phyloP scores from a whole-genome alignment of 2,113 vertebrate genomes.

The Melanocharis versteri region DNA sequence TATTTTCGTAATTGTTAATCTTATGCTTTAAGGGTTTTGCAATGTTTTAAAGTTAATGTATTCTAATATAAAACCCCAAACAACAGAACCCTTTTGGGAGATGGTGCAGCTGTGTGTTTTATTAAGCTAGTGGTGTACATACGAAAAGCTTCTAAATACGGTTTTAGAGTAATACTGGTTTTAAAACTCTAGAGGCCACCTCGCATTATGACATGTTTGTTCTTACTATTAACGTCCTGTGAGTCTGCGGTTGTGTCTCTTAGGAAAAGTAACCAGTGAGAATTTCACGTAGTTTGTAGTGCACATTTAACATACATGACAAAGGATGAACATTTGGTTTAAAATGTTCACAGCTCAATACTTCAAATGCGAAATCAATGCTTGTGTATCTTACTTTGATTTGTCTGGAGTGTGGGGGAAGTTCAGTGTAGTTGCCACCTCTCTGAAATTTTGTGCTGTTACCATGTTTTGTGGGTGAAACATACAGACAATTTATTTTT shows the following conservation, averaged over 20 bases:
- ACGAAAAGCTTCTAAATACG: neutral
- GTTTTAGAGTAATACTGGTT: neutral
- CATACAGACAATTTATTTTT: neutral
- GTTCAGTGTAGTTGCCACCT: neutral
- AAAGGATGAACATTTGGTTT: neutral
- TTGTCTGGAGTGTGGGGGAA: neutral
- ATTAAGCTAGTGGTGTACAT: neutral
- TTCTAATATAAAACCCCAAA: neutral
- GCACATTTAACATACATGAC: fast-evolving
- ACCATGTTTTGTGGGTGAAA: neutral
- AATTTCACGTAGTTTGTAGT: neutral
- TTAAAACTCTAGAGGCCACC: neutral
- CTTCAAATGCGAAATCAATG: neutral
- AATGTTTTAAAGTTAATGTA: neutral
- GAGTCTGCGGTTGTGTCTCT: neutral
- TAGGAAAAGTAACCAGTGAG: neutral
- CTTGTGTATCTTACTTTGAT: neutral
- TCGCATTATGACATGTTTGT: neutral
- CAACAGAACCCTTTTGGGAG: neutral
- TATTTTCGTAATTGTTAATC: neutral
- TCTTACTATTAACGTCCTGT: neutral
- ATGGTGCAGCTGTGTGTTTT: neutral
- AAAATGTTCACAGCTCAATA: neutral
- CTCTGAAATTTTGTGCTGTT: neutral
- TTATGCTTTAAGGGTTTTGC: neutral